Conservation (phyloP, 2,888 invertebrate genomes). For the Macropis europaea region DNA sequence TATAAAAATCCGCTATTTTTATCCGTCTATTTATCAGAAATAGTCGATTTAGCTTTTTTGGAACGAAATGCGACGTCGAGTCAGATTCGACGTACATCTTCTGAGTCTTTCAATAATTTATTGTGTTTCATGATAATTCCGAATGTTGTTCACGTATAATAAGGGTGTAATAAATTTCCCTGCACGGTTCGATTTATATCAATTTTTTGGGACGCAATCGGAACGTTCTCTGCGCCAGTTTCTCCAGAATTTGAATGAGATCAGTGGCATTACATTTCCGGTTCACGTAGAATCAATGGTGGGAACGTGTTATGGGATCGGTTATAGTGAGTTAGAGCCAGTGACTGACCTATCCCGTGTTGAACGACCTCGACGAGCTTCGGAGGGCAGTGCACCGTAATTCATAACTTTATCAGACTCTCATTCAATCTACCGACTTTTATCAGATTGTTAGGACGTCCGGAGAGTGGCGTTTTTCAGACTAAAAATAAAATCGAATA, state of each 20-base stretch:
- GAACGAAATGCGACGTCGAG: no score
- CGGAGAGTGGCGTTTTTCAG: no score
- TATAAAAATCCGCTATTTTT: no score
- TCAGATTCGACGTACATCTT: no score
- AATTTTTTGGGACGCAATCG: not conserved
- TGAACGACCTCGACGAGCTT: slow-evolving; percentile 43
- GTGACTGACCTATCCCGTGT: slow-evolving; percentile 46
- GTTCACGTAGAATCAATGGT: slow-evolving; percentile 25
- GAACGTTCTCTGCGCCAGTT: not conserved
- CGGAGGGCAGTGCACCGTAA: slow-evolving; percentile 46
- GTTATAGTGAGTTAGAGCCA: slow-evolving; percentile 44
- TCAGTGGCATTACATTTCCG: slow-evolving; percentile 25
- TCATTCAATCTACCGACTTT: no score
- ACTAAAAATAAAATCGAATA: no score
- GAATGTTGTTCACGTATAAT: not conserved
- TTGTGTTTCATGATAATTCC: no score
- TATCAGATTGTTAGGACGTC: no score
- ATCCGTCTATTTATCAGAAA: no score
- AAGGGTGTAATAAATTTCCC: not conserved
- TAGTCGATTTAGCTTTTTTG: no score
- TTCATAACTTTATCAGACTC: slow-evolving; percentile 45
- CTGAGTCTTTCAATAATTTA: no score
- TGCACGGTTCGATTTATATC: not conserved
- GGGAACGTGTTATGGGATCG: slow-evolving; percentile 6
- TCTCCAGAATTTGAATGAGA: slow-evolving; percentile 11